Base-by-base conservation (phyloP, 2,113 vertebrate species). In the Toxostoma redivivum region DNA sequence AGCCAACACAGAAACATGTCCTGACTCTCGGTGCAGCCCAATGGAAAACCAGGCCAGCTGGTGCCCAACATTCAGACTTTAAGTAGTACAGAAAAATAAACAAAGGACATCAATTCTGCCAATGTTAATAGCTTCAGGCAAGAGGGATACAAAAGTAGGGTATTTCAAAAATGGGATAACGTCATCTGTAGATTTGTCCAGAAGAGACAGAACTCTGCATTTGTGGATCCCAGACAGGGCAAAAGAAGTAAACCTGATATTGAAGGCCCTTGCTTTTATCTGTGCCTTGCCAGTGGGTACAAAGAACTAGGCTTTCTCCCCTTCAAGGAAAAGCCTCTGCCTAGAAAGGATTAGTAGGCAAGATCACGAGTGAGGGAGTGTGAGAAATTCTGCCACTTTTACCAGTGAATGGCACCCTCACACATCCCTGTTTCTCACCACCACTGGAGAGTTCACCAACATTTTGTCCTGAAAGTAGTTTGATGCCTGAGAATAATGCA, bases 41-140 rank as follows among this genome's bases (percentile, higher is more conserved):
- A 2, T 3, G 1, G 40, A 61, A 86, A 95, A 90, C 57, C 24
- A 57, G 87, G 83, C 54, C 38, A 3, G 74, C 58, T 80, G 62
- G 40, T 79, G 53, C 40, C 57, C 91, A 94, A 73, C 47, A 50
- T 70, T 61, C 78, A 69, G 87, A 58, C 84, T 83, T 62, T 31
- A 94, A 94, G 82, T 48, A 92, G 87, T 74, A 78, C 82, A 97
- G 85, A 86, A 95, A 90, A 93, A 92, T 76, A 95, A 96, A 95
- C 81, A 96, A 95, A 96, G 92, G 62, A 88, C 85, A 67, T 54
- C 23, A 86, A 81, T 88, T 92, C 87, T 90, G 85, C 78, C 93
- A 95, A 86, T 54, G 85, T 82, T 86, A 89, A 93, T 91, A 94
- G 90, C 94, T 86, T 90, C 90, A 86, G 95, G 92, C 74, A 80